These are phyloP conservation scores for Gallinago undulata DNA, from an alignment of 2,113 vertebrate species.

Conservation along the genomic window DNA sequence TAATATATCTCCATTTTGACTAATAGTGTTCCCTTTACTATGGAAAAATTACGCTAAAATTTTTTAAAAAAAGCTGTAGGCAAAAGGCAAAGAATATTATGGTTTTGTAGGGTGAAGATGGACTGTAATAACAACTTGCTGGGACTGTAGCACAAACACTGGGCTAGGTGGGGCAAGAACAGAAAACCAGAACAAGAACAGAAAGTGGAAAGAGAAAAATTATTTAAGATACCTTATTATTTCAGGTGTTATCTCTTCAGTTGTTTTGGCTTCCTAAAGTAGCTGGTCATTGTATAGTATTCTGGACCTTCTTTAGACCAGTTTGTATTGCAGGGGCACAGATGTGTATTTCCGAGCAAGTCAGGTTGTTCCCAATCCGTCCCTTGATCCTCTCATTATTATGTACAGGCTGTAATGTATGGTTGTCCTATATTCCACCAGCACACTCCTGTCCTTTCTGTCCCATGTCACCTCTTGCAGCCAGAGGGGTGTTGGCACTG, in stretches of 20 bases:
- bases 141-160: neutral
- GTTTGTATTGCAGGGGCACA: neutral
- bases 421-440: rapidly evolving
- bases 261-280: neutral
- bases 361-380: rapidly evolving
- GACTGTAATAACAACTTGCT: neutral
- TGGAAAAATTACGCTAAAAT: neutral
- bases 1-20: neutral
- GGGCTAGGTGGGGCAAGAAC: neutral
- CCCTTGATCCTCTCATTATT: rapidly evolving
- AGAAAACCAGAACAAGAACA: neutral
- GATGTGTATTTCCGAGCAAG: neutral
- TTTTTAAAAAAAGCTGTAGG: neutral
- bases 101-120: neutral
- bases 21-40: neutral
- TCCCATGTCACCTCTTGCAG: neutral
- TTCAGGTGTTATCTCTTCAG: neutral
- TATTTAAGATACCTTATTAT: neutral
- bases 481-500: neutral
- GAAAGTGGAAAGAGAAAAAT: neutral
- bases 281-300: neutral
- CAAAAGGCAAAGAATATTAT: neutral
- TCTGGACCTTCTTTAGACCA: neutral
- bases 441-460: neutral
- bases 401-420: rapidly evolving